Evolutionary conservation across 2,888 invertebrate genomes (phyloP), one percentile per base, ranked within the genome.

Genomic region (Stenodera caucasica): DNA sequence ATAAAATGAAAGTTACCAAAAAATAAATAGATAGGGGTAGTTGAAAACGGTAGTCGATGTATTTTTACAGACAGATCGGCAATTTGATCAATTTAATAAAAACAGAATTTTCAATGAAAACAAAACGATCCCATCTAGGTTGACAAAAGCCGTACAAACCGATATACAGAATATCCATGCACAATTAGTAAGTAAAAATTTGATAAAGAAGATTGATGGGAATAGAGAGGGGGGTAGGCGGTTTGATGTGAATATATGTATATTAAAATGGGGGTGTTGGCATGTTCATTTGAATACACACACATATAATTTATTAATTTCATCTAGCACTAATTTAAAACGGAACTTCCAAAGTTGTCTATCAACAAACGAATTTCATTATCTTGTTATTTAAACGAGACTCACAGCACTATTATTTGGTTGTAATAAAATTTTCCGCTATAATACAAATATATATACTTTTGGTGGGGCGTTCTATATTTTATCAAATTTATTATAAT

Each of bases 161-260:
- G 79, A 80, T 62, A 77, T 80, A 63, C 74, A 79, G 72, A 78
- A 80, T 70, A 77, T 80, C 68, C 68, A 78, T 68, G 73, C 67
- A 63, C 71, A 73, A 67, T 75, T 80, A 74, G 79, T 80, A 77
- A 76, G 76, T 78, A 71, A 58, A 11, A 1, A 30, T 7, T 6
- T 30, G 30, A 5, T 30, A 9, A 9, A 9, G 26, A 26, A 1
- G 30, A 30, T 7, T 8, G 9, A 5, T 30, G 8, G 8, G 7
- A 26, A 26, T 26, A 26, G 26, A 26, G 5, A 9, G 30, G 30
- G 30, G 3, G 26, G 26, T 26, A 6, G 26, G 30, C 8, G 30
- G 30, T 30, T 5, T 26, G 8, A 7, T 30, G 30, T 45, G 5
- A 12, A 21, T 45, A 23, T 45, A 18, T 45, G 23, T 21, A 45